These are phyloP conservation scores for Drosophila longiperda DNA, from an alignment of 2,888 invertebrate species.

Conservation along the genomic window DNA sequence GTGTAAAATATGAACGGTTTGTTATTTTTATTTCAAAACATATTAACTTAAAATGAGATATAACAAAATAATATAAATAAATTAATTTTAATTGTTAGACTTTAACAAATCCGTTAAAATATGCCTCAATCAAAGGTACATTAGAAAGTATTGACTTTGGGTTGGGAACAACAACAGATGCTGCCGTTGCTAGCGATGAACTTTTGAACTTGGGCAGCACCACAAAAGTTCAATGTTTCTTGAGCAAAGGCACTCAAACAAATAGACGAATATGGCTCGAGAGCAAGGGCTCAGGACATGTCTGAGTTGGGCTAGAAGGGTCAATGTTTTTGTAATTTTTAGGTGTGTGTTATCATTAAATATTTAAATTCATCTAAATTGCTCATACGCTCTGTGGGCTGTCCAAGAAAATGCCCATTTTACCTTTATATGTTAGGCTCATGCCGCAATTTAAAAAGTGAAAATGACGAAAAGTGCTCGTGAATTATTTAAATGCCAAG, in stretches of 20 bases:
- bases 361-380: constrained; percentile 64
- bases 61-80: background rate
- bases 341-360: constrained; percentile 41
- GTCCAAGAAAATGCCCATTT: constrained; percentile 24
- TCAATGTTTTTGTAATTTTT: constrained; percentile 37
- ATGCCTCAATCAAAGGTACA: constrained; percentile 9
- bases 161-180: constrained; percentile 55
- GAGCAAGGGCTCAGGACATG: constrained; percentile 25
- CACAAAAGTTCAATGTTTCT: constrained; percentile 69
- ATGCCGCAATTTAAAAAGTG: constrained; percentile 41
- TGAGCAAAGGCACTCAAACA: constrained; percentile 33
- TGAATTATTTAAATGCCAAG: constrained; percentile 48
- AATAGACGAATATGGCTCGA: constrained; percentile 23
- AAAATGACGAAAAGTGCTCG: constrained; percentile 47
- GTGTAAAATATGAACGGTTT: background rate
- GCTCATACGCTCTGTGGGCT: constrained; percentile 60
- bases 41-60: background rate
- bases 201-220: constrained; percentile 70
- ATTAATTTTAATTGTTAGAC: background rate
- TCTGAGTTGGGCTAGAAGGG: constrained; percentile 43
- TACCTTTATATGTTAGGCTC: constrained; percentile 36
- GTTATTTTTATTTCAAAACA: background rate
- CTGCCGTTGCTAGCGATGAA: constrained; percentile 60
- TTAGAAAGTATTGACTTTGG: constrained; percentile 41
- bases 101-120: background rate